Evolutionary conservation across 1,140 invertebrate genomes (phyloP).

Genomic region (Bombus waltoni): DNA sequence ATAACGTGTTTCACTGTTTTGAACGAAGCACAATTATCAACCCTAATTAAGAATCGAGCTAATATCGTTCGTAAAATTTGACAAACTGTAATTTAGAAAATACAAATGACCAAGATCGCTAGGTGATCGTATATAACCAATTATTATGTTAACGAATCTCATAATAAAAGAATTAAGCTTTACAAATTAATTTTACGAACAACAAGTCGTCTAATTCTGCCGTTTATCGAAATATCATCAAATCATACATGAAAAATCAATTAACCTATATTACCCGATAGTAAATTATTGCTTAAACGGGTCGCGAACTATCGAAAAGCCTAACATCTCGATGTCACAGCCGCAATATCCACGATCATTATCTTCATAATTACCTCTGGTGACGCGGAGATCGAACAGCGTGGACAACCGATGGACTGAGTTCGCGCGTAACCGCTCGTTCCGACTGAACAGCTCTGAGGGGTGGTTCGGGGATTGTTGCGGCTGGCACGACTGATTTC

Average conservation of each 20-base stretch:
- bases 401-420: not conserved
- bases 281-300: not conserved
- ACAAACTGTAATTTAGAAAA: no score
- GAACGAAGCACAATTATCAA: not conserved
- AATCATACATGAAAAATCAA: no score
- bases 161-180: no score
- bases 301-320: not conserved
- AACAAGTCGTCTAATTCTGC: no score
- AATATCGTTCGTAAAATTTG: no score
- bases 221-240: no score
- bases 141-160: no score
- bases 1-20: not conserved
- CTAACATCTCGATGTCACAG: not conserved
- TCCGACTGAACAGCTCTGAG: constrained; percentile 66
- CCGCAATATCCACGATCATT: no score
- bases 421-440: constrained; percentile 41
- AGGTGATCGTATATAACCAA: no score
- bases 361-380: constrained; percentile 33
- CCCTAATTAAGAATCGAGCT: not conserved
- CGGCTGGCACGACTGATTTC: constrained; percentile 38
- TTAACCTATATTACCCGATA: no score
- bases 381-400: not conserved
- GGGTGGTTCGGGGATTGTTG: constrained; percentile 47
- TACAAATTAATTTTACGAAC: no score
- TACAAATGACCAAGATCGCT: no score